phyloP scores from a whole-genome alignment of 2,113 vertebrate genomes.

The Lophochroa leadbeateri region DNA sequence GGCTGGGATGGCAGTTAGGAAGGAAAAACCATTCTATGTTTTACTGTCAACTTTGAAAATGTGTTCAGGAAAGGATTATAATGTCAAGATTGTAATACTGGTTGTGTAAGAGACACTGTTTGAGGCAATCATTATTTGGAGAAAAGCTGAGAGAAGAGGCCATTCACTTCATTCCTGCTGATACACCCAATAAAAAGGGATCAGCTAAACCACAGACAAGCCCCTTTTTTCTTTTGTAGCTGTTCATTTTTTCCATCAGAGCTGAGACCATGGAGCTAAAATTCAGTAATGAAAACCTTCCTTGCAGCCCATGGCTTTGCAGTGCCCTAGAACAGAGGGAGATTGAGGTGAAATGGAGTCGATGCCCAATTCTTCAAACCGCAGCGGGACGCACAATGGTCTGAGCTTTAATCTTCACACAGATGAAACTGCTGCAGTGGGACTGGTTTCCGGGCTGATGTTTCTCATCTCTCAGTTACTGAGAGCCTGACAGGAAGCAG shows the following conservation, averaged over 20 bases:
- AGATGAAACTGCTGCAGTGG: background rate
- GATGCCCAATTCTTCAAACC: background rate
- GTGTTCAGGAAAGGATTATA: constrained; percentile 50
- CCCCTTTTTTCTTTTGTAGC: constrained; percentile 20
- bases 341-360: background rate
- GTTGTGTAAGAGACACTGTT: background rate
- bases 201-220: constrained; percentile 50
- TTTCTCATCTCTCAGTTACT: constrained; percentile 28
- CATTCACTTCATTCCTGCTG: constrained; percentile 30
- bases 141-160: constrained; percentile 22
- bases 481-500: constrained; percentile 30
- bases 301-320: background rate
- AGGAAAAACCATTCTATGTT: constrained; percentile 8
- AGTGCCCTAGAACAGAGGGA: background rate
- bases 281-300: constrained; percentile 32
- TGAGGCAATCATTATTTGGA: background rate
- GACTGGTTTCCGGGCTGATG: background rate
- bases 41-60: background rate
- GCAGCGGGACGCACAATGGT: background rate
- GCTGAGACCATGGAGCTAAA: background rate
- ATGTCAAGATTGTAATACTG: constrained; percentile 8
- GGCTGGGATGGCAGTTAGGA: constrained; percentile 16
- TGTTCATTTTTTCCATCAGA: constrained; percentile 46
- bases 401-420: background rate
- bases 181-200: constrained; percentile 31